phyloP scores from a whole-genome alignment of 2,888 invertebrate genomes.

The Chalcosyrphus nemorum region DNA sequence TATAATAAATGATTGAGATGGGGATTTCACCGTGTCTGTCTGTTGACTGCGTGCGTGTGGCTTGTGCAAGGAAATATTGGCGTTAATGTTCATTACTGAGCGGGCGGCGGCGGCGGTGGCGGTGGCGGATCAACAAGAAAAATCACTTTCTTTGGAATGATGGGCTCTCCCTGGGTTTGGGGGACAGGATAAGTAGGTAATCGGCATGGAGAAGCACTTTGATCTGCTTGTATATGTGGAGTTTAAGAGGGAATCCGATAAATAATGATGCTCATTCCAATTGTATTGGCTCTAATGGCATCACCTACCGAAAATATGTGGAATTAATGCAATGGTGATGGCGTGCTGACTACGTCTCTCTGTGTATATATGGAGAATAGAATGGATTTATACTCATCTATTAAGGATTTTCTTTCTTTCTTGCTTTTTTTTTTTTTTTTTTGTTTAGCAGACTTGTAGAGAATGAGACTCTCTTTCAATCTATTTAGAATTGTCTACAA shows the following conservation, averaged over 20 bases:
- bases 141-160: slow-evolving; percentile 68
- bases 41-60: slow-evolving; percentile 6
- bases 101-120: slow-evolving; percentile 18
- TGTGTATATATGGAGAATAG: too few species aligned
- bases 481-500: not conserved
- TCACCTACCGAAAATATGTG: slow-evolving; percentile 44
- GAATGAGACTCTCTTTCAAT: not conserved
- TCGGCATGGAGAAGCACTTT: slow-evolving; percentile 71
- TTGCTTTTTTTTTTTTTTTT: not conserved
- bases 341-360: slow-evolving; percentile 20
- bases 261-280: slow-evolving; percentile 71
- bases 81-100: slow-evolving; percentile 71
- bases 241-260: slow-evolving; percentile 65
- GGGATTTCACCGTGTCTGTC: slow-evolving; percentile 43
- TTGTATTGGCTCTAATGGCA: slow-evolving; percentile 69
- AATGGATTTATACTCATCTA: not conserved
- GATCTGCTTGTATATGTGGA: slow-evolving; percentile 60
- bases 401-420: not conserved
- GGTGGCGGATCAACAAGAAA: slow-evolving; percentile 70
- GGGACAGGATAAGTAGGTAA: slow-evolving; percentile 69
- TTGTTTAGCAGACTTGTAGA: not conserved
- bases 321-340: slow-evolving; percentile 56
- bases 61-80: slow-evolving; percentile 61
- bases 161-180: slow-evolving; percentile 35
- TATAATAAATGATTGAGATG: slow-evolving; percentile 71